Evolutionary conservation across 2,888 invertebrate species (phyloP).

Genomic region (Lasioglossum zephyrum): DNA sequence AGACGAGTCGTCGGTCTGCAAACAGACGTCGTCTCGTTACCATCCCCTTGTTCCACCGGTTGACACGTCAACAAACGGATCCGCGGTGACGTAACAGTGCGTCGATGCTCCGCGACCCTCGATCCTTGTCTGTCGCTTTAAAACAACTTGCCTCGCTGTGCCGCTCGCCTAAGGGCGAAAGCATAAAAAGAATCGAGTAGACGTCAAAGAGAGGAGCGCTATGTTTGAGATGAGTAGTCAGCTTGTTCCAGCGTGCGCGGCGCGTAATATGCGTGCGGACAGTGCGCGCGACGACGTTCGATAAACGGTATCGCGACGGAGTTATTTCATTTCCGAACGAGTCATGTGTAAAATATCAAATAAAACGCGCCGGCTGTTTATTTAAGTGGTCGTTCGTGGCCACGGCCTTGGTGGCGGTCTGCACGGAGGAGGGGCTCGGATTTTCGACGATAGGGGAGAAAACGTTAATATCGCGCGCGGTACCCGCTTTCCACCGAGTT

Average conservation of each 20-base stretch:
- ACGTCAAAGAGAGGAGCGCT: slow-evolving; percentile 63
- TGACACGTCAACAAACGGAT: slow-evolving; percentile 60
- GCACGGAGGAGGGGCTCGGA: slow-evolving; percentile 47
- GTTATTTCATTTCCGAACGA: slow-evolving; percentile 78
- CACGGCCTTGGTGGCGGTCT: slow-evolving; percentile 42
- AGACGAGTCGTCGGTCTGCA: slow-evolving; percentile 27
- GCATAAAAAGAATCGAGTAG: slow-evolving; percentile 48
- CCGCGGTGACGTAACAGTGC: slow-evolving; percentile 25
- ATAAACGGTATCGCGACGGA: slow-evolving; percentile 71
- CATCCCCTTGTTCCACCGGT: slow-evolving; percentile 26
- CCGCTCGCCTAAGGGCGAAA: slow-evolving; percentile 35
- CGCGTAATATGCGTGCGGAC: slow-evolving; percentile 25
- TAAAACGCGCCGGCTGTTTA: slow-evolving; percentile 79
- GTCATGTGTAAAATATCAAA: slow-evolving; percentile 82
- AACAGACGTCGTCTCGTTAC: slow-evolving; percentile 58
- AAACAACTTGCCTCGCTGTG: slow-evolving; percentile 38
- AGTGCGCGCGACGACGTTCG: slow-evolving; percentile 53
- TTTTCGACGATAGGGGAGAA: slow-evolving; percentile 72
- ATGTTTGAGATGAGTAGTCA: slow-evolving; percentile 56
- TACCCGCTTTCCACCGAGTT: slow-evolving; percentile 78
- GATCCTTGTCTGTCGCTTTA: slow-evolving; percentile 21
- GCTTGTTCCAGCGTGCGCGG: not conserved
- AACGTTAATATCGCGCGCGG: slow-evolving; percentile 82
- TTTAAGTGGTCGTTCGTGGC: slow-evolving; percentile 76
- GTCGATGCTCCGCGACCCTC: slow-evolving; percentile 46